Percentiles rank a stretch among this genome's conserved stretches.
These are phyloP conservation scores for Turritopsis rubra DNA, from an alignment of 30 jellyfish, hydroid and myxozoan species.

Conservation along the genomic window DNA sequence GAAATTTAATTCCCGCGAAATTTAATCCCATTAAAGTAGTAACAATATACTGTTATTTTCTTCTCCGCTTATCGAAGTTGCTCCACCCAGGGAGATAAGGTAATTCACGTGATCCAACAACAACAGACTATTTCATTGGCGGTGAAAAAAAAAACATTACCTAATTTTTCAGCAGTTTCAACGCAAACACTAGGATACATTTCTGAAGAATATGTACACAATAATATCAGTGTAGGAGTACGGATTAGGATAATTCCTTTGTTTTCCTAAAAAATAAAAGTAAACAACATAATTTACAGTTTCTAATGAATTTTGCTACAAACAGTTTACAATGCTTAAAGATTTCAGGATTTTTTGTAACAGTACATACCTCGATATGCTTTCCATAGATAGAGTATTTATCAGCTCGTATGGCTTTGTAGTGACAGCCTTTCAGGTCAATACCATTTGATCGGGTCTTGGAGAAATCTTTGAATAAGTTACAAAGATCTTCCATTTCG, in stretches of 20 bases:
- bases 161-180: constrained; percentile 84
- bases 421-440: constrained; percentile 26
- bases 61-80: too few relatives aligned
- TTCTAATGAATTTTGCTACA: too few relatives aligned
- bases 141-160: constrained; percentile 16
- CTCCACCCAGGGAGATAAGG: too few relatives aligned
- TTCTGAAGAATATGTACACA: constrained; percentile 42
- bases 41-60: too few relatives aligned
- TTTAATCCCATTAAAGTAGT: too few relatives aligned
- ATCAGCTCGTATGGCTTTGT: constrained; percentile 82
- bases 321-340: background rate
- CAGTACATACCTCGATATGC: background rate
- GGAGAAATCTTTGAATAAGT: constrained; percentile 49
- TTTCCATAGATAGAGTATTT: constrained; percentile 68
- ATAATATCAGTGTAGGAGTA: constrained; percentile 61
- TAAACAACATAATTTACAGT: background rate
- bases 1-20: too few relatives aligned
- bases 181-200: constrained; percentile 91
- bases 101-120: too few relatives aligned
- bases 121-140: background rate
- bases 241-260: constrained; percentile 59
- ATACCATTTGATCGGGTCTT: constrained; percentile 64
- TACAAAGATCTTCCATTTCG: constrained; percentile 53
- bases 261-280: background rate
- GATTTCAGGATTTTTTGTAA: background rate